Evolutionary conservation across 1,140 invertebrate genomes (phyloP).

Genomic region (Aphelenchoides fujianensis): DNA sequence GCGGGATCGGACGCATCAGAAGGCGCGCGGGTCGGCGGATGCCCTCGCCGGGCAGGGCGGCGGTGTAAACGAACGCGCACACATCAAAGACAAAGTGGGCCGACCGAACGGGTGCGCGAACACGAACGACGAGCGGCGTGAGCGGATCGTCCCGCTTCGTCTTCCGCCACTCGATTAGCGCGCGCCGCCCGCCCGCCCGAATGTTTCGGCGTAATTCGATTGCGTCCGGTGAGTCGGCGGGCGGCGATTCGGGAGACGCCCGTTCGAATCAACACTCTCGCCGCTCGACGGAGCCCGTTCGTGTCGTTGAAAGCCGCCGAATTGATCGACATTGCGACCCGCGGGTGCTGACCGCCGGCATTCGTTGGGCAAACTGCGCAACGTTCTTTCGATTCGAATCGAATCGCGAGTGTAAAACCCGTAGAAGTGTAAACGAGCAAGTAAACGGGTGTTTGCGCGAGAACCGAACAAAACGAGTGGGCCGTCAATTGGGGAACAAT

Average conservation of each 20-base stretch:
- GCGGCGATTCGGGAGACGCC: background rate
- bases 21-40: no score
- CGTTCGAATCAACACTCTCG: background rate
- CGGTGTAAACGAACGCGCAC: no score
- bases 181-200: background rate
- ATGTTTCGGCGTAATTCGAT: background rate
- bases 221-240: background rate
- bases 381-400: no score
- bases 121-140: background rate
- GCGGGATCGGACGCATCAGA: no score
- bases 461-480: no score
- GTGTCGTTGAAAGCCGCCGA: background rate
- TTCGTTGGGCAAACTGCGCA: no score
- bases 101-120: background rate
- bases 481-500: no score
- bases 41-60: no score
- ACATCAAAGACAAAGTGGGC: background rate
- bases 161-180: background rate
- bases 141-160: background rate
- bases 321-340: background rate
- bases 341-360: no score
- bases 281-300: background rate
- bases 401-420: no score
- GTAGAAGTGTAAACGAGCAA: no score
- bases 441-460: no score